Evolutionary conservation across 2,113 vertebrate species (phyloP).

Genomic region (Sinocyclocheilus anophthalmus): DNA sequence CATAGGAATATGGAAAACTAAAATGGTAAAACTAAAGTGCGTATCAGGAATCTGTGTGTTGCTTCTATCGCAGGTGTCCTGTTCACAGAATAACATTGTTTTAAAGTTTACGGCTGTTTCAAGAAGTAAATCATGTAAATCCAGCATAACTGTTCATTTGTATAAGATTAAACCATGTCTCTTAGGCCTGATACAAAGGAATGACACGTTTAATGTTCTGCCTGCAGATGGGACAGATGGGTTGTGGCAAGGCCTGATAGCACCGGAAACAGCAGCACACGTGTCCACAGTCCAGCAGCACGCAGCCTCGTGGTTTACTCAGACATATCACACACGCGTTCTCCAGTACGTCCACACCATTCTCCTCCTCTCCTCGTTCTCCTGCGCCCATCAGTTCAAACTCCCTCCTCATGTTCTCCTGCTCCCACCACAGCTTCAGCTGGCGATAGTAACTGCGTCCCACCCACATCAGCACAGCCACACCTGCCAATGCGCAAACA

Average conservation of each 20-base stretch:
- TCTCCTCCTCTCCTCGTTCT: not conserved
- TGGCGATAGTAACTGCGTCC: conserved; percentile 73
- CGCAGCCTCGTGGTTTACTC: conserved; percentile 74
- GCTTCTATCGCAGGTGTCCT: not conserved
- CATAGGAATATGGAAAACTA: not conserved
- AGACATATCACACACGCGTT: conserved; percentile 81
- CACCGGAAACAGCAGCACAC: conserved; percentile 87
- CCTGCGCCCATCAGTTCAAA: conserved; percentile 59
- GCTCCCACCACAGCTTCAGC: conserved; percentile 57
- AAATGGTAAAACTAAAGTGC: not conserved
- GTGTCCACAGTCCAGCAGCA: conserved; percentile 83
- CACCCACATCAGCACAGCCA: conserved; percentile 68
- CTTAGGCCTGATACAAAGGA: conserved; percentile 78
- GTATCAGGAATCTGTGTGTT: not conserved
- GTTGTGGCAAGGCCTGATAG: conserved; percentile 78
- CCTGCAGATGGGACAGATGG: conserved; percentile 83
- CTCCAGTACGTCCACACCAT: conserved; percentile 21
- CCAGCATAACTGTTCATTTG: not conserved
- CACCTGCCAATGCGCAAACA: conserved; percentile 65
- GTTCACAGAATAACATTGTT: not conserved
- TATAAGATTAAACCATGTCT: not conserved
- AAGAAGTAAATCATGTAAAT: not conserved
- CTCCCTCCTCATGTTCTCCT: conserved; percentile 67
- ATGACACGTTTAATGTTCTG: conserved; percentile 79
- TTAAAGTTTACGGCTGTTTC: not conserved